Evolutionary conservation across 1,140 invertebrate species (phyloP), one percentile per base, ranked within the genome.

Genomic region (Bombus confusus): DNA sequence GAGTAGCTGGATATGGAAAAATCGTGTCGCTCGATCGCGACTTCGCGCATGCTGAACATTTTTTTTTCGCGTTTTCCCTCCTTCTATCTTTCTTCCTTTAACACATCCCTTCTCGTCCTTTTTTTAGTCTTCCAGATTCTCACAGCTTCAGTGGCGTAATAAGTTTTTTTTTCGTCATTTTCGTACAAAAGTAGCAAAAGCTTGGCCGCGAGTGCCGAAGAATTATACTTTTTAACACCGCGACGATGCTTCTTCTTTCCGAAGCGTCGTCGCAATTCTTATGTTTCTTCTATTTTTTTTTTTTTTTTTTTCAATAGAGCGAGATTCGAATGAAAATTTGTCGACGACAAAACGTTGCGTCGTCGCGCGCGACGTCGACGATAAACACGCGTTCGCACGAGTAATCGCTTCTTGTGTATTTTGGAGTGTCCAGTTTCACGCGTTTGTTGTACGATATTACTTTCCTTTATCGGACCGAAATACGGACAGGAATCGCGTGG

Each of bases 131-230:
- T 37, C 31, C 72, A 34, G 34, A 52, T 37, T 47, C 31, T 59
- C 39, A 62, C 47, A 39, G 71, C 43, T 25, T 69, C 59, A 22
- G 13, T 73, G 64, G 41, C 25, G 41, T 59, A 37, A 22, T 47
- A 28, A 66, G 47, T 47, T 59, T 79, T 80, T 72, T 37, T 59
- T 43, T 79, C 41, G 34, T 80, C 73, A 74, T 85, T 85, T 85
- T 73, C 76, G 34, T 85, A 85, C 78, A 85, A 85, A 85, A 85
- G 84, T 85, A 85, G 78, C 79, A 85, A 85, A 85, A 85, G 84
- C 84, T 74, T 85, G 69, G 83, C 68, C 78, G 47, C 57, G 78
- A 85, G 41, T 18, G 69, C 62, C 83, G 73, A 62, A 75, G 52
- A 77, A 39, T 64, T 25, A n/a, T 62, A 57, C 57, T 47, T 52